Conservation (phyloP, 2,888 invertebrate species). For the Acanthococcus lagerstroemiae region DNA sequence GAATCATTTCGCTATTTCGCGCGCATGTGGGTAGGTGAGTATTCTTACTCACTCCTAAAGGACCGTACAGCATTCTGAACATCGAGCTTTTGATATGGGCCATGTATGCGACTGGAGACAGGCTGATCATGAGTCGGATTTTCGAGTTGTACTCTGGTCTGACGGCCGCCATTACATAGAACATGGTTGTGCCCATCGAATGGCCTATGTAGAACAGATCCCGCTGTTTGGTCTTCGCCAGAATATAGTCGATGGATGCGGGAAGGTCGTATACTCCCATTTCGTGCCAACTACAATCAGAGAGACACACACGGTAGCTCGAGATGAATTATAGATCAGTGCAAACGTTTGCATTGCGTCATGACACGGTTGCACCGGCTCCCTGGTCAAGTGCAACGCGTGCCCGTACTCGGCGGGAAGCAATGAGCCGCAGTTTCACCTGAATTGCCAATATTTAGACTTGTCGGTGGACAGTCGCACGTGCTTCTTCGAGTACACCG, state of each 20-base stretch:
- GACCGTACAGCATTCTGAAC: slow-evolving; percentile 41
- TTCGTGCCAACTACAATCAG: slow-evolving; percentile 68
- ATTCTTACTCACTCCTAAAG: slow-evolving; percentile 48
- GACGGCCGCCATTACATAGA: slow-evolving; percentile 58
- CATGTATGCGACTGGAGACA: slow-evolving; percentile 61
- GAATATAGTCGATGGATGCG: slow-evolving; percentile 63
- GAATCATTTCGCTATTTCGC: too few species aligned
- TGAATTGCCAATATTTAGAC: slow-evolving; percentile 56
- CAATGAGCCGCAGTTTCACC: too few species aligned
- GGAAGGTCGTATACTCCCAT: slow-evolving; percentile 78
- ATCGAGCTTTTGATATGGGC: slow-evolving; percentile 38
- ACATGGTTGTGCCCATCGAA: slow-evolving; percentile 77
- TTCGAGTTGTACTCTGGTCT: slow-evolving; percentile 57
- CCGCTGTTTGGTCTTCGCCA: slow-evolving; percentile 45
- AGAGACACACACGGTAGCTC: neutral
- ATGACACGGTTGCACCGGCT: too few species aligned
- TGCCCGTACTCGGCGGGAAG: too few species aligned
- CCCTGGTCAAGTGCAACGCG: too few species aligned
- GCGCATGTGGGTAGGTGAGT: too few species aligned
- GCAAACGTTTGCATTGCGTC: too few species aligned
- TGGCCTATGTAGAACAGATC: slow-evolving; percentile 71
- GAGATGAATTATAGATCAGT: neutral
- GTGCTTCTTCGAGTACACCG: slow-evolving; percentile 61
- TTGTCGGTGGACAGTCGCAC: slow-evolving; percentile 43
- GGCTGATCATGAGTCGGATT: slow-evolving; percentile 45